Evolutionary conservation across 2,888 invertebrate species (phyloP), one percentile per base, ranked within the genome.

Genomic region (Pharmacophagus antenor): DNA sequence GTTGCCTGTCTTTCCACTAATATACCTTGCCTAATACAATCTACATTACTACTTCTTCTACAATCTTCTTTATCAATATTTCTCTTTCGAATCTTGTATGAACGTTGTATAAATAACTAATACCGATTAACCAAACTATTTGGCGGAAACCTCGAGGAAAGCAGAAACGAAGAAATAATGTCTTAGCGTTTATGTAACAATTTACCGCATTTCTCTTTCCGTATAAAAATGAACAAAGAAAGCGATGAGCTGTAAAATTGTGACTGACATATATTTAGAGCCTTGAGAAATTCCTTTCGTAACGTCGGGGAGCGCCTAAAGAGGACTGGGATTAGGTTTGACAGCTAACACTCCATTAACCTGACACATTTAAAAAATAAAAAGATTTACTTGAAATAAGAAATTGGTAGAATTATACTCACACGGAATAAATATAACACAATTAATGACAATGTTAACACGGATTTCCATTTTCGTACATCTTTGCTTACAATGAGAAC

Each of bases 401-500:
- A 59, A 18, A 21, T 42, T 54, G 55, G 22, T 23, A 18, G 20
- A 54, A 12, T 56, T 23, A 51, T 61, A 76, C 72, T 72, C 69
- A 79, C 77, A 67, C 56, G 79, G 70, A 66, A 72, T 70, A 58
- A 80, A 67, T 56, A 82, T 23, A 62, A 72, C 70, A 75, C 74
- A 83, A 72, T 76, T 82, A 84, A 83, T 70, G 65, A 80, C 67
- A 63, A 82, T 56, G 67, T 76, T 77, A 69, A 68, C 70, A 63
- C 72, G 70, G 72, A 82, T 78, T 79, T 84, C 84, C 89, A 89
- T 89, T 84, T 85, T 88, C 68, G 68, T 77, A 68, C 89, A 89
- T 89, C 79, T 84, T 88, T 70, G 73, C 71, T 67, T 70, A 51
- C 22, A 63, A 63, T 65, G 63, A 65, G 66, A 64, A 64, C 68